These are phyloP conservation scores for Crotalus helleri DNA, from an alignment of 2,113 vertebrate genomes.

Conservation along the genomic window DNA sequence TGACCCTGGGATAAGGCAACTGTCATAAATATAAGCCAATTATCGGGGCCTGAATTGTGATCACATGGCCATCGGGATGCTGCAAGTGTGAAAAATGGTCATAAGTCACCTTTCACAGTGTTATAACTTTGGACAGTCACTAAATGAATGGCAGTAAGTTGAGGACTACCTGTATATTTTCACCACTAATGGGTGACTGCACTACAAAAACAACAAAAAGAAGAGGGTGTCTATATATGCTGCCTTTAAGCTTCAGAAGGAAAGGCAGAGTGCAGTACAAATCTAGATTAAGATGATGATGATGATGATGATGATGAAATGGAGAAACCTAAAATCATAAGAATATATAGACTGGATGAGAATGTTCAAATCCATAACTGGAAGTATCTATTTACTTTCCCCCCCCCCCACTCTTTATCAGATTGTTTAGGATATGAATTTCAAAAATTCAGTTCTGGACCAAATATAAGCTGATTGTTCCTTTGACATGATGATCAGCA, in stretches of 20 bases:
- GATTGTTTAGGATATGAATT: neutral
- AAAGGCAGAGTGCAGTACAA: neutral
- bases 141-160: neutral
- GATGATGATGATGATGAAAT: neutral
- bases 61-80: neutral
- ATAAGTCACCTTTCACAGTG: neutral
- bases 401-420: neutral
- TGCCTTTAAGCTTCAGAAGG: neutral
- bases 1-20: neutral
- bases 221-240: neutral
- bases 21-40: neutral
- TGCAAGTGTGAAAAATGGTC: neutral
- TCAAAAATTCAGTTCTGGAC: neutral
- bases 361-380: neutral
- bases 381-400: neutral
- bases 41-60: neutral
- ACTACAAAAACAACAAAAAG: neutral
- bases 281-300: neutral
- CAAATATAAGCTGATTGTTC: neutral
- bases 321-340: neutral
- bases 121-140: neutral
- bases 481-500: neutral
- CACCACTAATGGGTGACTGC: neutral
- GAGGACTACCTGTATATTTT: neutral
- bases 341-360: neutral